Base-by-base conservation (phyloP, 2,888 invertebrate genomes). In the Colostygia pectinataria region DNA sequence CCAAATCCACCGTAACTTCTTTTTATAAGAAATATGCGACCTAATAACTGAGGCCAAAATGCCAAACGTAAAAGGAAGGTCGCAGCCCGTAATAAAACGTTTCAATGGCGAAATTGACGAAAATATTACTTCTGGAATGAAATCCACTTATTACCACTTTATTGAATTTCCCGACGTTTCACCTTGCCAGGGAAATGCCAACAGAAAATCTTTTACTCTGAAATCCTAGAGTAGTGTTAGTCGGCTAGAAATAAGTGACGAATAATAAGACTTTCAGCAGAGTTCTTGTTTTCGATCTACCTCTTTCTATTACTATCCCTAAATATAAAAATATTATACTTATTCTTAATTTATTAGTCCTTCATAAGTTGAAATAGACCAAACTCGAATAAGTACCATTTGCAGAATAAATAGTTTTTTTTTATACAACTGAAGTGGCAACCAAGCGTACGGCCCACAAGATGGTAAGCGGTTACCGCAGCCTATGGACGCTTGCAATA, bases 121-220 rank as follows among this genome's bases (percentile, higher is more conserved):
- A 79, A 80, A 80, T 81, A 80, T 77, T 71, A 75, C 67, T 74
- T 64, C 59, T 64, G 59, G 61, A 62, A 68, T 74, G 71, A 78
- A 78, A 80, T 80, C 71, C 67, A 77, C 77, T 83, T 83, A 83
- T 79, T 80, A 80, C 77, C 77, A 77, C 77, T 77, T 83, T 79
- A 82, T 84, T 83, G 81, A 77, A 80, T 84, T 80, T 77, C 68
- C 67, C 64, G 70, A 77, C 74, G 70, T 76, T 80, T 80, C 74
- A 77, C 76, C 73, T 74, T 57, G 53, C 63, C 50, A 50, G 55
- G 61, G 73, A 72, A 72, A 73, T 67, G 63, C 58, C 59, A 51
- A 59, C 38, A 58, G 59, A 68, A 74, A 77, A 68, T 68, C 68
- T 75, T 76, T 76, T 73, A 58, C 67, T 66, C 50, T 53, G 42